A percentile compares a stretch with the other conserved stretches of the same genome.
These are phyloP conservation scores for Diogma glabrata DNA, from an alignment of 2,888 invertebrate species.

Conservation along the genomic window DNA sequence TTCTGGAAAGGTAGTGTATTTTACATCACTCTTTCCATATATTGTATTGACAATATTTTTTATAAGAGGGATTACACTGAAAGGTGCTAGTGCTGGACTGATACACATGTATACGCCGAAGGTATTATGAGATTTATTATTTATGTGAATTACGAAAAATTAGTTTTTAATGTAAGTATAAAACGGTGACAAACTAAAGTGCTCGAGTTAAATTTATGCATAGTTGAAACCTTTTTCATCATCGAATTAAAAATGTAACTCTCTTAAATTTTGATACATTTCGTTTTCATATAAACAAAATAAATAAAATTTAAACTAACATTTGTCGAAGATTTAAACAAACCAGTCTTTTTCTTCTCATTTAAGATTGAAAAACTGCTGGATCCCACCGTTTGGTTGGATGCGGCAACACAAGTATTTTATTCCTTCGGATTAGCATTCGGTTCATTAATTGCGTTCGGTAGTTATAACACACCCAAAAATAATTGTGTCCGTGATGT, in stretches of 20 bases:
- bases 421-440: constrained; percentile 92
- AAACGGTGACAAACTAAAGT: no score
- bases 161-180: no score
- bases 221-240: no score
- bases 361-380: constrained; percentile 60
- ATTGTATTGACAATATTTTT: constrained; percentile 90
- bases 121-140: constrained; percentile 21
- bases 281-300: no score
- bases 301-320: no score
- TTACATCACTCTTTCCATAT: constrained; percentile 93
- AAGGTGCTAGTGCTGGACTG: constrained; percentile 76
- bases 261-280: no score
- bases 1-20: constrained; percentile 91
- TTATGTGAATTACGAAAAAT: no score
- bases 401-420: constrained; percentile 94
- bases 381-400: constrained; percentile 87
- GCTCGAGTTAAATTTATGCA: no score
- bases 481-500: constrained; percentile 93
- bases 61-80: constrained; percentile 75
- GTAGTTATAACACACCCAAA: constrained; percentile 88
- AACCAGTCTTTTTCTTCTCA: not conserved
- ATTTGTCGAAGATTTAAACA: not conserved
- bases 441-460: constrained; percentile 90
- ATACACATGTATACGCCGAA: constrained; percentile 88
- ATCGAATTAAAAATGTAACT: no score